These are phyloP conservation scores for Dallia pectoralis DNA, from an alignment of 2,797 vertebrate genomes.

Conservation along the genomic window DNA sequence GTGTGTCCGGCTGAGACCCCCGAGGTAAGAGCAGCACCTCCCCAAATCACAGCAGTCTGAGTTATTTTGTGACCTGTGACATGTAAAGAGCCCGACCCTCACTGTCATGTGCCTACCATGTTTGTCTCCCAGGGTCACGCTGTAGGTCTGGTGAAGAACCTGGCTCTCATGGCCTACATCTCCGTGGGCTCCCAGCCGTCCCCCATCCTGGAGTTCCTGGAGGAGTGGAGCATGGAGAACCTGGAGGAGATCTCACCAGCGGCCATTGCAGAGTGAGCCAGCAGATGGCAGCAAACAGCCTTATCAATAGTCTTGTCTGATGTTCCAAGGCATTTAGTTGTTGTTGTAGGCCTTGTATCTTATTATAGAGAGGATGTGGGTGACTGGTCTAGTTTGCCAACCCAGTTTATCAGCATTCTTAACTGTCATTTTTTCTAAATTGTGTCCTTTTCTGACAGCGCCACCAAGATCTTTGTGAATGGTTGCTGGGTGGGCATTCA, in stretches of 20 bases:
- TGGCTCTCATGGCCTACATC: slow-evolving; percentile 99
- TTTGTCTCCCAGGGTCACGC: slow-evolving; percentile 85
- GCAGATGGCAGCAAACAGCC: slow-evolving; percentile 21
- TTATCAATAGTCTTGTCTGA: background rate
- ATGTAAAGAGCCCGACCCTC: too few relatives aligned
- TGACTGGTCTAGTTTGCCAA: background rate
- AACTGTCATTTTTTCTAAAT: background rate
- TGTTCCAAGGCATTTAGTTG: background rate
- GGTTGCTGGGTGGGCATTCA: slow-evolving; percentile 99
- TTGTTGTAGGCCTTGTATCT: too few relatives aligned
- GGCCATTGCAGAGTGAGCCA: slow-evolving; percentile 93
- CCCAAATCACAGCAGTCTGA: background rate
- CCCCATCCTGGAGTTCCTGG: slow-evolving; percentile 97
- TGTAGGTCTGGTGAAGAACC: slow-evolving; percentile 98
- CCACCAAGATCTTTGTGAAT: slow-evolving; percentile 99
- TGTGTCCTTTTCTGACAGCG: slow-evolving; percentile 66
- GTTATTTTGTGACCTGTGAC: background rate
- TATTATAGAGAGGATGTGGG: background rate
- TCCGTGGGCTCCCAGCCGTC: slow-evolving; percentile 98
- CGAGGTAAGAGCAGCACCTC: slow-evolving; percentile 79
- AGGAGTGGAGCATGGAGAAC: slow-evolving; percentile 99
- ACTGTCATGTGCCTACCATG: background rate
- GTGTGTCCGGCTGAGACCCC: slow-evolving; percentile 98
- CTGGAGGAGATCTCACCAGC: slow-evolving; percentile 98
- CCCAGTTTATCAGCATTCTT: background rate